A percentile compares a stretch with the other conserved stretches of the same genome.
Evolutionary conservation across 2,888 invertebrate species (phyloP).

Genomic region (Eutolmus rufibarbis): DNA sequence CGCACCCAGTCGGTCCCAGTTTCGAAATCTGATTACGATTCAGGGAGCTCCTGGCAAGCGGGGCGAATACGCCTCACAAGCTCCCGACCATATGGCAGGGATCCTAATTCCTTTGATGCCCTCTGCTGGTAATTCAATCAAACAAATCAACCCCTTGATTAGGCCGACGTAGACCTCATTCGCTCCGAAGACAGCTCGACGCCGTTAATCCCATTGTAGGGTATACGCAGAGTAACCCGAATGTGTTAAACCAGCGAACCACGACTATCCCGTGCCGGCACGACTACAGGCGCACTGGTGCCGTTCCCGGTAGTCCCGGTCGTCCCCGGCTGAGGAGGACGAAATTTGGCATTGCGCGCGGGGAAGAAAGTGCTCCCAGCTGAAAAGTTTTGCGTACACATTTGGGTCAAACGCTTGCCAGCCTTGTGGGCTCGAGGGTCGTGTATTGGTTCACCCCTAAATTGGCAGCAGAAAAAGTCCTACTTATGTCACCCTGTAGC

Average conservation of each 20-base stretch:
- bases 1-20: background rate
- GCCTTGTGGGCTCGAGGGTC: slow-evolving; percentile 49
- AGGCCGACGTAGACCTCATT: slow-evolving; percentile 39
- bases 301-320: background rate
- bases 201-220: slow-evolving; percentile 46
- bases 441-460: slow-evolving; percentile 50
- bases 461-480: slow-evolving; percentile 45
- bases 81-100: slow-evolving; percentile 23
- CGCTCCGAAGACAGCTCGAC: slow-evolving; percentile 3
- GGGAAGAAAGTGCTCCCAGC: slow-evolving; percentile 40
- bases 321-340: background rate
- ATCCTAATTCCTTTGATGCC: slow-evolving; percentile 33
- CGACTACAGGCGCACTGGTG: slow-evolving; percentile 36
- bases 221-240: slow-evolving; percentile 46
- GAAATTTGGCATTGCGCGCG: background rate
- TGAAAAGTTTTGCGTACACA: slow-evolving; percentile 49
- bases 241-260: slow-evolving; percentile 48
- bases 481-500: slow-evolving; percentile 29
- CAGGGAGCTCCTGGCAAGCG: background rate
- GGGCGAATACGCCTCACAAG: background rate
- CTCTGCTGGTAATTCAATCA: slow-evolving; percentile 47
- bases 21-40: background rate
- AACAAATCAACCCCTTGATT: slow-evolving; percentile 49
- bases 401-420: slow-evolving; percentile 49
- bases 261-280: slow-evolving; percentile 42